Conservation (phyloP, 2,888 invertebrate genomes). For the Hyles lineata region DNA sequence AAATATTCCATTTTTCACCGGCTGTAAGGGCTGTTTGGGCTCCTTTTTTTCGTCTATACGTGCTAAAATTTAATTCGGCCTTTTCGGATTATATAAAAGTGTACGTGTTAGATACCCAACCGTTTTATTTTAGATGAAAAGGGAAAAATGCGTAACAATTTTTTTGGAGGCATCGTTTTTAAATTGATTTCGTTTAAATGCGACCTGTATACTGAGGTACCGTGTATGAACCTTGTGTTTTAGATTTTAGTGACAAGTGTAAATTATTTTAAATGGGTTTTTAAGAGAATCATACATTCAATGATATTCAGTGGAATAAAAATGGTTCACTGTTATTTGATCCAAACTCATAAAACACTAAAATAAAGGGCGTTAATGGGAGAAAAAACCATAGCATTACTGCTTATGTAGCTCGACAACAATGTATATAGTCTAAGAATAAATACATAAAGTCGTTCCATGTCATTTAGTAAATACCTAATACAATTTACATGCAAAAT, state of each 20-base stretch:
- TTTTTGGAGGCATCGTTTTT: not conserved
- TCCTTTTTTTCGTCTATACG: slow-evolving; percentile 73
- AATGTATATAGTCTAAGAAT: no score
- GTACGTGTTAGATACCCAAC: slow-evolving; percentile 54
- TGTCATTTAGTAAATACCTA: not conserved
- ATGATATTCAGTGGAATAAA: no score
- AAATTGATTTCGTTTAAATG: slow-evolving; percentile 25
- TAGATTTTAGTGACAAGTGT: not conserved
- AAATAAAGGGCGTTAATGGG: no score
- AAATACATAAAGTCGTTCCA: no score
- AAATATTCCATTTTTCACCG: slow-evolving; percentile 81
- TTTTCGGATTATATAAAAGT: slow-evolving; percentile 79
- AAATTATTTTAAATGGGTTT: not conserved
- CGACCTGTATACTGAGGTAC: not conserved
- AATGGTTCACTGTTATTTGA: no score
- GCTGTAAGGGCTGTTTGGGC: slow-evolving; percentile 72
- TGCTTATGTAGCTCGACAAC: no score
- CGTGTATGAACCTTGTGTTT: not conserved
- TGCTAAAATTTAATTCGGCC: slow-evolving; percentile 82
- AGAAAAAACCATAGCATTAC: no score
- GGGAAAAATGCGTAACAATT: slow-evolving; percentile 17
- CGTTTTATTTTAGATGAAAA: slow-evolving; percentile 49
- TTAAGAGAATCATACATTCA: no score
- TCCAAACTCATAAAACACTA: no score
- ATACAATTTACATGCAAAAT: not conserved